These are phyloP conservation scores for Zaprionus tsacasi DNA, from an alignment of 1,140 invertebrate genomes.

Conservation along the genomic window DNA sequence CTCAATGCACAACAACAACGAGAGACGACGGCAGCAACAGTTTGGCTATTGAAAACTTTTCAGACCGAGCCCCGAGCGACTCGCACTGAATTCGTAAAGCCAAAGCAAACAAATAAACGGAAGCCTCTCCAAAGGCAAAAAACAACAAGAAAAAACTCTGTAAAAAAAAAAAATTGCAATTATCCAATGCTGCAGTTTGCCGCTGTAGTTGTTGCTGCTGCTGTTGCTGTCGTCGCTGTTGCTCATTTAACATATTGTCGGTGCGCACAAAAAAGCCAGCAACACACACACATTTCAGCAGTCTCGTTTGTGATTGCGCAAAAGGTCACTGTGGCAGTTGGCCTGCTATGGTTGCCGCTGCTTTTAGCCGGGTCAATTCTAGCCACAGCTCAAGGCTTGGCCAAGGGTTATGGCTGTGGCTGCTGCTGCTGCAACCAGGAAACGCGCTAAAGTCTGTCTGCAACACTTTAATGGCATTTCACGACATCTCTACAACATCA, in stretches of 20 bases:
- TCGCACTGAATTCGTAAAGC: conserved; percentile 66
- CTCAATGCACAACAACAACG: conserved; percentile 71
- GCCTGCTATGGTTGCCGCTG: conserved; percentile 21
- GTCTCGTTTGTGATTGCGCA: conserved; percentile 51
- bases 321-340: conserved; percentile 55
- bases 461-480: conserved; percentile 71
- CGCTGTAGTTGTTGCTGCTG: conserved; percentile 40
- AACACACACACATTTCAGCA: conserved; percentile 20
- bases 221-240: conserved; percentile 13
- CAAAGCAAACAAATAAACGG: conserved; percentile 78
- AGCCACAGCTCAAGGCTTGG: conserved; percentile 25
- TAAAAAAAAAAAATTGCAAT: conserved; percentile 56
- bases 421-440: conserved; percentile 28
- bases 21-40: conserved; percentile 16
- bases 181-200: conserved; percentile 57
- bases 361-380: conserved; percentile 31
- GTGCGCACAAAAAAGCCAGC: conserved; percentile 38
- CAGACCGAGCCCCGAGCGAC: conserved; percentile 48
- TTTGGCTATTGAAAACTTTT: conserved; percentile 65
- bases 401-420: conserved; percentile 19
- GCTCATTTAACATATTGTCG: conserved; percentile 53
- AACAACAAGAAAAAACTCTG: conserved; percentile 21
- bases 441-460: conserved; percentile 9
- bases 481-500: conserved; percentile 58
- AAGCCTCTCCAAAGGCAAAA: conserved; percentile 59